Base-by-base conservation (phyloP, 2,888 invertebrate genomes). In the Liposcelis brunnea region DNA sequence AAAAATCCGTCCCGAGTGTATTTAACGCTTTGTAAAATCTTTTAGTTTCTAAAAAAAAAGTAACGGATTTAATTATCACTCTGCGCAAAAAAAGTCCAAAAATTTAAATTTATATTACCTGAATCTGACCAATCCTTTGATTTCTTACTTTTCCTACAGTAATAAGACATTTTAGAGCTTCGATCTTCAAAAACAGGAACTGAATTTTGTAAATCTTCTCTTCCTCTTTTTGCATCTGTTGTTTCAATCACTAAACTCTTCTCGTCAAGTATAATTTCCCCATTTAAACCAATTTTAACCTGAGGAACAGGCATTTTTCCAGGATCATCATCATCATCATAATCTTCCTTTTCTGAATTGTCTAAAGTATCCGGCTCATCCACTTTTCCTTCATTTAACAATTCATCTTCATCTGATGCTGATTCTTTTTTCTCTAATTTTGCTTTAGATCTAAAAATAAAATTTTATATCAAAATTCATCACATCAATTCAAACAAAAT, bases 1-100 rank as follows among this genome's bases (percentile, higher is more conserved):
- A 76, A 63, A 95, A 95, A 67, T 95, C 94, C 0, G 93, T 90
- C 0, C 94, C 94, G 43, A 93, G 72, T 7, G 80, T 80, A 54
- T 84, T 87, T 8, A 95, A 64, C 1, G 90, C 90, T 55, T 82
- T 75, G 64, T 91, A 95, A 65, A 94, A 94, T 52, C 81, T 78
- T n/a, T 85, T 67, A 0, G 91, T 93, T 58, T 93, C 90, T 48
- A 40, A 48, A 40, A 31, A 33, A 47, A 16, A 21, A 45, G 34
- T 19, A 37, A 47, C 26, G 35, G 10, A 21, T 10, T 19, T 43
- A 34, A 46, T 14, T 19, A 32, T 35, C 7, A 45, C 4, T 2
- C 43, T 1, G 10, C 18, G n/a, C 21, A 37, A 40, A 15, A 31
- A 31, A 31, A 40, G 26, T 21, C 2, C 31, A 11, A 18, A 14